A percentile compares a stretch with the other conserved stretches of the same genome.
Conservation (phyloP, 2,113 vertebrate species). For the Agapornis roseicollis region DNA sequence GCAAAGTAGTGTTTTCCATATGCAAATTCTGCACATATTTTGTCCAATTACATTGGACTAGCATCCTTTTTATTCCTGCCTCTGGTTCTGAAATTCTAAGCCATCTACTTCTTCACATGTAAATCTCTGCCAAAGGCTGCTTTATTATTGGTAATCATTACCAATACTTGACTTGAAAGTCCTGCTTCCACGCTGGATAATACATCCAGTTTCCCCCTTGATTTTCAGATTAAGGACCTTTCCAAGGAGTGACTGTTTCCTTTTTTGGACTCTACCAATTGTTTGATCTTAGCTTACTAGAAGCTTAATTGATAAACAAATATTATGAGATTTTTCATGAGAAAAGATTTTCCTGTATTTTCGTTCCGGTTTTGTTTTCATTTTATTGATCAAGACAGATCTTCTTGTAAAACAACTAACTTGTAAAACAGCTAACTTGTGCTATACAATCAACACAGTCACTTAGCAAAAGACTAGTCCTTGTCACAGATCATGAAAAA, state of each 20-base stretch:
- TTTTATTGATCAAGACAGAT: not conserved
- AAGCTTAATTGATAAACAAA: not conserved
- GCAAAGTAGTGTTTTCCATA: not conserved
- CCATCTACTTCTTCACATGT: not conserved
- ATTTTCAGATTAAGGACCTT: not conserved
- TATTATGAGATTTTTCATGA: not conserved
- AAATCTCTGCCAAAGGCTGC: not conserved
- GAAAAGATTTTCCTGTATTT: not conserved
- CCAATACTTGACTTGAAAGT: not conserved
- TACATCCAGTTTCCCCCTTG: not conserved
- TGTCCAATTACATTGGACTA: not conserved
- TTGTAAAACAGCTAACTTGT: not conserved
- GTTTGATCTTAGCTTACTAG: not conserved
- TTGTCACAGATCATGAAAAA: not conserved
- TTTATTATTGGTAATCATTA: not conserved
- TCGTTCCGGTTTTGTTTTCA: not conserved
- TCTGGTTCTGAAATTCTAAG: not conserved
- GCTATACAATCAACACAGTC: not conserved
- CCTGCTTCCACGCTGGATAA: not conserved
- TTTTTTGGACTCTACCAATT: not conserved
- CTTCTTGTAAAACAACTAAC: accelerated
- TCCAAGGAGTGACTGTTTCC: not conserved
- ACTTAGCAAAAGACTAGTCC: not conserved
- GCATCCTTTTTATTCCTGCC: not conserved
- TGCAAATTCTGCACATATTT: not conserved